A percentile compares a stretch with the other conserved stretches of the same genome.
Evolutionary conservation across 2,797 vertebrate species (phyloP).

Genomic region (Takifugu ocellatus): DNA sequence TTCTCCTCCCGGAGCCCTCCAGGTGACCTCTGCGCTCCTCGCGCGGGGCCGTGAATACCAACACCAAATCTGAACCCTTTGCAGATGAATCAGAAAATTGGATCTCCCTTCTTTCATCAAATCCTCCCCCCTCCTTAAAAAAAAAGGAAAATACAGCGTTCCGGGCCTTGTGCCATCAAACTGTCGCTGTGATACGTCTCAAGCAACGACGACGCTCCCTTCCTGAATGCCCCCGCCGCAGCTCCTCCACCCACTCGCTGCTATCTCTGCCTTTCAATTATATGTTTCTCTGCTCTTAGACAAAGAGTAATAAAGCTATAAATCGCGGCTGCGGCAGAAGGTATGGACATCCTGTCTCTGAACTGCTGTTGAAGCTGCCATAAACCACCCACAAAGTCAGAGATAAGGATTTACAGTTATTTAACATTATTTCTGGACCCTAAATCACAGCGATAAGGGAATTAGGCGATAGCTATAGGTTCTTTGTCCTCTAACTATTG

Average conservation of each 20-base stretch:
- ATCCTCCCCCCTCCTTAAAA: slow-evolving; percentile 31
- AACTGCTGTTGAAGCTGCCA: slow-evolving; percentile 76
- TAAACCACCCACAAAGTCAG: slow-evolving; percentile 78
- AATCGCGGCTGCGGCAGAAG: slow-evolving; percentile 63
- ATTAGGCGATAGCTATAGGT: slow-evolving; percentile 73
- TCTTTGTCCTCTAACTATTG: slow-evolving; percentile 76
- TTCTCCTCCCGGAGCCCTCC: slow-evolving; percentile 62
- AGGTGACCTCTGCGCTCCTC: slow-evolving; percentile 64
- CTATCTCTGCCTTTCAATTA: slow-evolving; percentile 77
- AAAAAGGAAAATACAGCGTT: slow-evolving; percentile 21
- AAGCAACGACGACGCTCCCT: slow-evolving; percentile 59
- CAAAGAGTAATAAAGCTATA: slow-evolving; percentile 82
- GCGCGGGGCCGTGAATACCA: slow-evolving; percentile 31
- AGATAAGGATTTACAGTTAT: slow-evolving; percentile 81
- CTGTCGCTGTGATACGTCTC: slow-evolving; percentile 68
- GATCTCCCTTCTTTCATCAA: slow-evolving; percentile 70
- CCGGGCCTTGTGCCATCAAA: slow-evolving; percentile 64
- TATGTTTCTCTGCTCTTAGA: slow-evolving; percentile 73
- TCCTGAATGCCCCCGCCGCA: slow-evolving; percentile 32
- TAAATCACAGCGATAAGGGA: slow-evolving; percentile 76
- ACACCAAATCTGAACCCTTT: slow-evolving; percentile 51
- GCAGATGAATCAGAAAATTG: slow-evolving; percentile 78
- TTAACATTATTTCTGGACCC: slow-evolving; percentile 71
- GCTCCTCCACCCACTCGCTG: slow-evolving; percentile 39
- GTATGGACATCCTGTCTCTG: slow-evolving; percentile 74